These are phyloP conservation scores for Oikopleura dioica DNA, from an alignment of 23 tunicate genomes.

Conservation along the genomic window DNA sequence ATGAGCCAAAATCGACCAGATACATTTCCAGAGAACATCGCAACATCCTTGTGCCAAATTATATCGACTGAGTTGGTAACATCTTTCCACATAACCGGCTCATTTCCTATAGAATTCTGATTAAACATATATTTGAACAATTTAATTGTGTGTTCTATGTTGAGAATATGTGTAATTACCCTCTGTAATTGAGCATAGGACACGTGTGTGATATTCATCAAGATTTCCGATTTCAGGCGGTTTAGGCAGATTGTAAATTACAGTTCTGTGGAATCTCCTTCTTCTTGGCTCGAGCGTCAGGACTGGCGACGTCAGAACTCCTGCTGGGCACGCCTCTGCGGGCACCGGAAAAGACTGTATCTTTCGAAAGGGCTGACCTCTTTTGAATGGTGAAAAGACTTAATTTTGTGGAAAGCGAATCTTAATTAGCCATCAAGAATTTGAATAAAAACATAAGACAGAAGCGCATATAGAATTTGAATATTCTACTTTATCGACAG, in stretches of 20 bases:
- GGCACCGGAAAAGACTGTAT: conserved; percentile 2
- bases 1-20: conserved; percentile 8
- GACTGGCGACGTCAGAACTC: background rate
- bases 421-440: no score
- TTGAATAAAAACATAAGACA: no score
- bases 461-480: no score
- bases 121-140: no score
- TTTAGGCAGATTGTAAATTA: background rate
- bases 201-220: background rate
- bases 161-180: no score
- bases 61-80: background rate
- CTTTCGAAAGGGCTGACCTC: no score
- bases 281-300: background rate
- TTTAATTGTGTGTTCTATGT: no score
- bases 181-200: conserved; percentile 2
- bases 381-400: no score
- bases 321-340: background rate
- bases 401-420: no score
- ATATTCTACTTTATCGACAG: no score
- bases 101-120: no score
- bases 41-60: background rate
- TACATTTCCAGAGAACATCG: background rate
- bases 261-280: background rate
- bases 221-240: background rate
- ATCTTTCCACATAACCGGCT: background rate